Evolutionary conservation across 2,888 invertebrate species (phyloP).

Genomic region (Monopis laevigella): DNA sequence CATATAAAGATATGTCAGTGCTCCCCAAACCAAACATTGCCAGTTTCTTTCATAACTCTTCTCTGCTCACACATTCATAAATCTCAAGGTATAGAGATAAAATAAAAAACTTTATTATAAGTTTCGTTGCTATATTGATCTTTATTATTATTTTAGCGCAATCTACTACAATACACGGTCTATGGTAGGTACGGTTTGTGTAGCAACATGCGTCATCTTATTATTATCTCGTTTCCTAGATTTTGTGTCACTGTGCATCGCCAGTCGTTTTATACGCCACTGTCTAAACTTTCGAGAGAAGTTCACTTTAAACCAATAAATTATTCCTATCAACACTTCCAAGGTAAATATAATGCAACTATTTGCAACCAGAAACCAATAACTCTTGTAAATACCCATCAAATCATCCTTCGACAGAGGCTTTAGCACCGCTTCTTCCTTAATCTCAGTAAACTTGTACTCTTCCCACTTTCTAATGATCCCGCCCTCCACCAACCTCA

Average conservation of each 20-base stretch:
- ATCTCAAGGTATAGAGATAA: no score
- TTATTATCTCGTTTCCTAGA: background rate
- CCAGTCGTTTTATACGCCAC: background rate
- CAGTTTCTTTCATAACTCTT: no score
- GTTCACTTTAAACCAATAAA: background rate
- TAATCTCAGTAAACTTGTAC: conserved; percentile 40
- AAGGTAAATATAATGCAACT: conserved; percentile 32
- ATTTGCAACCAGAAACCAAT: conserved; percentile 24
- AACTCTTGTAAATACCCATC: conserved; percentile 39
- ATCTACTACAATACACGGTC: no score
- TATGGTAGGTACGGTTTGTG: conserved; percentile 4
- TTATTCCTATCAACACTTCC: conserved; percentile 29
- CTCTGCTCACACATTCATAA: no score
- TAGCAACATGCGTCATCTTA: background rate
- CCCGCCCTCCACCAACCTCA: conserved; percentile 43
- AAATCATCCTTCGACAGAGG: conserved; percentile 38
- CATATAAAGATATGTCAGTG: no score
- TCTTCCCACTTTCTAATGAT: conserved; percentile 54
- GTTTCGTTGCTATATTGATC: no score
- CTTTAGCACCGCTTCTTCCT: conserved; percentile 38
- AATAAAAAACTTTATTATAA: no score
- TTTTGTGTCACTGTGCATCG: background rate
- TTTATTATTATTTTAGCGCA: no score
- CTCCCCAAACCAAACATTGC: no score
- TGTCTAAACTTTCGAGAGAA: background rate